phyloP scores from a whole-genome alignment of 2,888 invertebrate species.

The Exocentrus adspersus region DNA sequence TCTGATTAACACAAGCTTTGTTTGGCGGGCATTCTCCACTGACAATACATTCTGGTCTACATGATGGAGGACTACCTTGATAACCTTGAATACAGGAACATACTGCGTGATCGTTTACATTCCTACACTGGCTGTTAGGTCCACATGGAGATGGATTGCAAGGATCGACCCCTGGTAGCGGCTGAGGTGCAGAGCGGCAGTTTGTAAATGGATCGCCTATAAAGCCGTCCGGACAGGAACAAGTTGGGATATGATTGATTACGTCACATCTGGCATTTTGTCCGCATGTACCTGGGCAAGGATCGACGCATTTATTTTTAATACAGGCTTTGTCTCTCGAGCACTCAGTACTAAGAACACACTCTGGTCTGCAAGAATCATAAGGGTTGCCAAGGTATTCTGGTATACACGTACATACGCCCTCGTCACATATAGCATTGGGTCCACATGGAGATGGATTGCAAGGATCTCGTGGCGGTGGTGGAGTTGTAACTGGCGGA shows the following conservation, averaged over 20 bases:
- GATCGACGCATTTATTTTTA: slow-evolving; percentile 75
- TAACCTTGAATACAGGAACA: slow-evolving; percentile 67
- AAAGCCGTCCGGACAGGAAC: slow-evolving; percentile 75
- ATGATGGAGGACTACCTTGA: slow-evolving; percentile 68
- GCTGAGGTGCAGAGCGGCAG: slow-evolving; percentile 51
- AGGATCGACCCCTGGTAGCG: slow-evolving; percentile 56
- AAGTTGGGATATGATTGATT: slow-evolving; percentile 77
- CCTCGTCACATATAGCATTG: slow-evolving; percentile 74
- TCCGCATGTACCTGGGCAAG: slow-evolving; percentile 78
- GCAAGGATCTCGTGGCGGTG: slow-evolving; percentile 68
- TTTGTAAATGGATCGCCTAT: slow-evolving; percentile 68
- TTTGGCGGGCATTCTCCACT: slow-evolving; percentile 67
- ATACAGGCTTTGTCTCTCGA: slow-evolving; percentile 72
- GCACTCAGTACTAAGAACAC: slow-evolving; percentile 75
- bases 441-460: slow-evolving; percentile 81
- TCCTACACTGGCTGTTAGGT: slow-evolving; percentile 67
- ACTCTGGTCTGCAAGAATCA: slow-evolving; percentile 76
- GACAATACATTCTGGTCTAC: slow-evolving; percentile 66
- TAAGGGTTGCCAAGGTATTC: slow-evolving; percentile 76
- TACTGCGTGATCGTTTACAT: slow-evolving; percentile 64
- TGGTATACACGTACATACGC: slow-evolving; percentile 70
- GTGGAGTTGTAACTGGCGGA: slow-evolving; percentile 61
- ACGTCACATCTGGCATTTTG: slow-evolving; percentile 76
- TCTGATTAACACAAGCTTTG: slow-evolving; percentile 66
- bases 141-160: slow-evolving; percentile 68